A percentile compares a stretch with the other conserved stretches of the same genome.
These are phyloP conservation scores for Hyles lineata DNA, from an alignment of 2,888 invertebrate genomes.

Conservation along the genomic window DNA sequence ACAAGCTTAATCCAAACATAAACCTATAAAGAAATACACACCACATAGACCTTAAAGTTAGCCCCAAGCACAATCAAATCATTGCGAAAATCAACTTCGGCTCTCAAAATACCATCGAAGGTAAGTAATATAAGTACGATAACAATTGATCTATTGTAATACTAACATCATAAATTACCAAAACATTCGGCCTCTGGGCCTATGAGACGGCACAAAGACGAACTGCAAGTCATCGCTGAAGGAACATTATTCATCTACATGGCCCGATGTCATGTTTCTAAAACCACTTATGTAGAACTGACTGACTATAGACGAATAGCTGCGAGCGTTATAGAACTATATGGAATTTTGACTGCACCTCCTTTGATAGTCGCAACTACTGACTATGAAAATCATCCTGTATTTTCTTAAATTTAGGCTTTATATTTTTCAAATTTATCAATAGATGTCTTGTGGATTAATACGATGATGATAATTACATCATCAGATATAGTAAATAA, in stretches of 20 bases:
- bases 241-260: slow-evolving; percentile 70
- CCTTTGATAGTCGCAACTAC: too few relatives aligned
- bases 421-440: too few relatives aligned
- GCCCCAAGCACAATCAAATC: neutral
- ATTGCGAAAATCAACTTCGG: neutral
- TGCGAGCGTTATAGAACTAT: slow-evolving; percentile 19
- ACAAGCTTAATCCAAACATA: too few relatives aligned
- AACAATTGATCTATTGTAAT: slow-evolving; percentile 45
- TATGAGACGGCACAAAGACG: slow-evolving; percentile 66
- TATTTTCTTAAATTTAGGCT: too few relatives aligned
- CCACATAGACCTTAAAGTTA: neutral
- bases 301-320: slow-evolving; percentile 34
- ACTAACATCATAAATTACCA: slow-evolving; percentile 55
- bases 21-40: too few relatives aligned
- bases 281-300: slow-evolving; percentile 47
- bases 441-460: too few relatives aligned
- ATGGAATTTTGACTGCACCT: too few relatives aligned
- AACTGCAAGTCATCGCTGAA: slow-evolving; percentile 67
- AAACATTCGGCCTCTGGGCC: slow-evolving; percentile 56
- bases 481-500: too few relatives aligned
- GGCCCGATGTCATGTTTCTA: slow-evolving; percentile 63
- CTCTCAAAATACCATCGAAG: neutral
- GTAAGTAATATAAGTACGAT: slow-evolving; percentile 30
- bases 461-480: too few relatives aligned
- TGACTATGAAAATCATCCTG: too few relatives aligned